Evolutionary conservation across 2,797 vertebrate species (phyloP).

Genomic region (Sebastes cheni): DNA sequence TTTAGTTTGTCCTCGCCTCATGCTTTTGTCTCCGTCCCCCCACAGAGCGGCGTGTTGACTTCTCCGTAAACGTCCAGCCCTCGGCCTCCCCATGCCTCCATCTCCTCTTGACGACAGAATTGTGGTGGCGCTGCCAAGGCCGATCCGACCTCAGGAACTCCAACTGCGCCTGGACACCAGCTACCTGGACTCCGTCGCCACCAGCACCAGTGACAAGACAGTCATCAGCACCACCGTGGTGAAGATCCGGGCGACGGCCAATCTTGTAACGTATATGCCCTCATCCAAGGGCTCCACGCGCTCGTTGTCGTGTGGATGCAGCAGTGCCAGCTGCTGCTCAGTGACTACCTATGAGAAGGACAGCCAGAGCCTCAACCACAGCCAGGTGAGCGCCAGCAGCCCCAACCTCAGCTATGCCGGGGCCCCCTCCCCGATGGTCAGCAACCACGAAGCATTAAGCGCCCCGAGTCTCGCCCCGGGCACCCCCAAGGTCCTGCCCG

Average conservation of each 20-base stretch:
- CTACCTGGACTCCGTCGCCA: constrained; percentile 86
- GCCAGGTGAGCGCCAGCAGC: constrained; percentile 88
- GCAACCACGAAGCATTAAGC: constrained; percentile 85
- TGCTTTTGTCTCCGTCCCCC: constrained; percentile 7
- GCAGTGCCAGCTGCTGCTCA: constrained; percentile 98
- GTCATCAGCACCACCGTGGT: constrained; percentile 88
- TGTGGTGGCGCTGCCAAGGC: constrained; percentile 97
- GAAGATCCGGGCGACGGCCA: constrained; percentile 91
- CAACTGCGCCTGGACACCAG: constrained; percentile 93
- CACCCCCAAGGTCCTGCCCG: constrained; percentile 82
- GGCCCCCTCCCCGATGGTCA: constrained; percentile 86
- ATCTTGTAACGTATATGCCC: constrained; percentile 99
- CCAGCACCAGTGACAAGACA: constrained; percentile 69
- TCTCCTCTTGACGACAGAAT: constrained; percentile 99
- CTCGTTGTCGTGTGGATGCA: constrained; percentile 99
- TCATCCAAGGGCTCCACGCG: constrained; percentile 99
- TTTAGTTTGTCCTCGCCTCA: not conserved
- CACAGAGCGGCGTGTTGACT: constrained; percentile 88
- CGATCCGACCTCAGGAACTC: constrained; percentile 98
- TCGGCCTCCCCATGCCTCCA: constrained; percentile 99
- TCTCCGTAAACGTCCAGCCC: constrained; percentile 88
- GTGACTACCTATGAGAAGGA: constrained; percentile 98
- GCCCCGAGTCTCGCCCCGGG: constrained; percentile 82
- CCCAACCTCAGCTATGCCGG: constrained; percentile 84
- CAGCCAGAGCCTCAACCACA: constrained; percentile 85